phyloP scores from a whole-genome alignment of 2,888 invertebrate genomes.

The Acleris cristana region DNA sequence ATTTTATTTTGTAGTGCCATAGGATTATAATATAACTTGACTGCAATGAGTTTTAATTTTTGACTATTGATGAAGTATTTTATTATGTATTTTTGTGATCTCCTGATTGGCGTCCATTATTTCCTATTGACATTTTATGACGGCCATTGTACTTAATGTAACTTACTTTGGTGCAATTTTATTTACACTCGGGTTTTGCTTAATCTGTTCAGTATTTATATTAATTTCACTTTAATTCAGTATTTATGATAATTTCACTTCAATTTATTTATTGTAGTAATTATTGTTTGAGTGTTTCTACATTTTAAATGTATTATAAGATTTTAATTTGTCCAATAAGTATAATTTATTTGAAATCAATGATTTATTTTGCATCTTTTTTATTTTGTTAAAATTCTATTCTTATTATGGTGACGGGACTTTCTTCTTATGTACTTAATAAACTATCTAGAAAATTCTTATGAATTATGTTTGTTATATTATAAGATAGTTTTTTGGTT shows the following conservation, averaged over 20 bases:
- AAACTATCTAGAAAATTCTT: conserved; percentile 53
- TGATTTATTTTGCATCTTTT: conserved; percentile 15
- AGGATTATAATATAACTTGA: conserved; percentile 11
- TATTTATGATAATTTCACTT: conserved; percentile 11
- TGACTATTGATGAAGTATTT: conserved; percentile 25
- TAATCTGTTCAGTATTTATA: conserved; percentile 19
- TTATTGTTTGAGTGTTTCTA: conserved; percentile 1
- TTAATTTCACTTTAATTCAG: background rate
- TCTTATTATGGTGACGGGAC: conserved; percentile 29
- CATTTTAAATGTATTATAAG: conserved; percentile 15
- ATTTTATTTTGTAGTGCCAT: conserved; percentile 37
- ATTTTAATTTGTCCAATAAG: conserved; percentile 12
- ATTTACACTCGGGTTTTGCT: background rate
- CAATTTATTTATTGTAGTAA: conserved; percentile 8
- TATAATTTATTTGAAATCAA: conserved; percentile 30
- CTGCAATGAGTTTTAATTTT: conserved; percentile 28
- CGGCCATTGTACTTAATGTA: conserved; percentile 23
- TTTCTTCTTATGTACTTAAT: conserved; percentile 46
- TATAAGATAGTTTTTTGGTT: conserved; percentile 63
- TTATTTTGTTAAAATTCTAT: conserved; percentile 18
- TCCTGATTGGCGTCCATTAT: conserved; percentile 34
- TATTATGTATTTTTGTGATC: conserved; percentile 25
- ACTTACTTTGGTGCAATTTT: conserved; percentile 26
- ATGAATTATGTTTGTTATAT: conserved; percentile 45
- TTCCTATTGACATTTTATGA: conserved; percentile 13